phyloP scores from a whole-genome alignment of 2,888 invertebrate genomes.

The Macrophya annulata region DNA sequence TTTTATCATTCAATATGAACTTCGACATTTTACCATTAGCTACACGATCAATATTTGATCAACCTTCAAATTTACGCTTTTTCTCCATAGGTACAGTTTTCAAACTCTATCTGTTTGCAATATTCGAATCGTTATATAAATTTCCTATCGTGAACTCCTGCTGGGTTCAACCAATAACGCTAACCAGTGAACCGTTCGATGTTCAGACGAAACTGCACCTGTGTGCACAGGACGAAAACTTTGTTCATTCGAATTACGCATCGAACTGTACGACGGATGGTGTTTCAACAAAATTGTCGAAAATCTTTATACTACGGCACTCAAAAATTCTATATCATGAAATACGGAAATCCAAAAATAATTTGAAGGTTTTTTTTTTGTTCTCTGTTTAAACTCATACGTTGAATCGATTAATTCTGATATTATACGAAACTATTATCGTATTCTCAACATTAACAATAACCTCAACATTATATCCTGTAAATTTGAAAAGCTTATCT shows the following conservation, averaged over 20 bases:
- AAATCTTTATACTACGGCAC: neutral
- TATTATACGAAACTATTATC: too few species aligned
- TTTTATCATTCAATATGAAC: neutral
- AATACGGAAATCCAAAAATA: neutral
- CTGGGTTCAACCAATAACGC: conserved; percentile 40
- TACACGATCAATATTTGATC: conserved; percentile 2
- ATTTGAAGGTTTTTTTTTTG: neutral
- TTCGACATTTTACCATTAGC: conserved; percentile 27
- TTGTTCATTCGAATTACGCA: conserved; percentile 38
- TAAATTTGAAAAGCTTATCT: too few species aligned
- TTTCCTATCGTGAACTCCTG: conserved; percentile 16
- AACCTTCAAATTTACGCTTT: neutral
- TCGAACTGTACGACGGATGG: conserved; percentile 30
- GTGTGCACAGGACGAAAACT: conserved; percentile 40
- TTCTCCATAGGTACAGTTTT: neutral
- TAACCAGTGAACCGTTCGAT: conserved; percentile 47
- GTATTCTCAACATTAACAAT: too few species aligned
- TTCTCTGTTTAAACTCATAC: neutral
- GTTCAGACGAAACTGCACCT: conserved; percentile 42
- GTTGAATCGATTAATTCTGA: too few species aligned
- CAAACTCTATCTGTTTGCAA: neutral
- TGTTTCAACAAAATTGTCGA: neutral
- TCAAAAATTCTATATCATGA: neutral
- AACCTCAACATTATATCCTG: too few species aligned
- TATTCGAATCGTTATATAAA: conserved; percentile 31